A percentile compares a stretch with the other conserved stretches of the same genome.
phyloP scores from a whole-genome alignment of 2,113 vertebrate species.

The Rousettus leschenaultii region DNA sequence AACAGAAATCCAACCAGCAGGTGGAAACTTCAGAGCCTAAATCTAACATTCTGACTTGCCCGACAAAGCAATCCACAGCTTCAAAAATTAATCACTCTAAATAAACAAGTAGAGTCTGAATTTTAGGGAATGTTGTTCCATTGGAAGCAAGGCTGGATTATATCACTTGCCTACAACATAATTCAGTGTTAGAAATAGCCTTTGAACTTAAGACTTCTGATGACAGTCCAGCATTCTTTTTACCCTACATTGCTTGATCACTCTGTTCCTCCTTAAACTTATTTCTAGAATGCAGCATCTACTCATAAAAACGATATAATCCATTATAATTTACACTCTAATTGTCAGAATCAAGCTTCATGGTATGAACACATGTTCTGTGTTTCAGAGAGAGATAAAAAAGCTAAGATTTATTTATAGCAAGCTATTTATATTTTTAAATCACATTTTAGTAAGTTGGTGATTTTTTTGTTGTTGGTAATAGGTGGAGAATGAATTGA shows the following conservation, averaged over 20 bases:
- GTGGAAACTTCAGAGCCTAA: background rate
- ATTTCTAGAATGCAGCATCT: background rate
- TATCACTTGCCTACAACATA: no score
- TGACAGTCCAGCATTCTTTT: background rate
- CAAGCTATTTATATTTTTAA: background rate
- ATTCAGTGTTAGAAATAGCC: background rate
- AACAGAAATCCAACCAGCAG: background rate
- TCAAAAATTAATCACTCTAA: background rate
- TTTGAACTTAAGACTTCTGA: background rate
- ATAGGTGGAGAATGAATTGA: conserved; percentile 90
- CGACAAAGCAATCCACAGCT: background rate
- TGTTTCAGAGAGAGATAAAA: background rate
- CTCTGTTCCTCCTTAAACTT: background rate
- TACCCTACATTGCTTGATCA: background rate
- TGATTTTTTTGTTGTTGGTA: conserved; percentile 51
- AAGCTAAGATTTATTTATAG: background rate
- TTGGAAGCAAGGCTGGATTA: background rate
- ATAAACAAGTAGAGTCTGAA: background rate
- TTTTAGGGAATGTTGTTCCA: background rate
- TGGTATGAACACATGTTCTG: background rate
- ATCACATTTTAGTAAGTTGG: background rate
- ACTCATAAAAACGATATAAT: background rate
- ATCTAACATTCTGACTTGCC: background rate
- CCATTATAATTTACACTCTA: background rate
- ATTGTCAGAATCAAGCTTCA: background rate